Evolutionary conservation across 2,888 invertebrate species (phyloP).

Genomic region (Philhelius pedissequus): DNA sequence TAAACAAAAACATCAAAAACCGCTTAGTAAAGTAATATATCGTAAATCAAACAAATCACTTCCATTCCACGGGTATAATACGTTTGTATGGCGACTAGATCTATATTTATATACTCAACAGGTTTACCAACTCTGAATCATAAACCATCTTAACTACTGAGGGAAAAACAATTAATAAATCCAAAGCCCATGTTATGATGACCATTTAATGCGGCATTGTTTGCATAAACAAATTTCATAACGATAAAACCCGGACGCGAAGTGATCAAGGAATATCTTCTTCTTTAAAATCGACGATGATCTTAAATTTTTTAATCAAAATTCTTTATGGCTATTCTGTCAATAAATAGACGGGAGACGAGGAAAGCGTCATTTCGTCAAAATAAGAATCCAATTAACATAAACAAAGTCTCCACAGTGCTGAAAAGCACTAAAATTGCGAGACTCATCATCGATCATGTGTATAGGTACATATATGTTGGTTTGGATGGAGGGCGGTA

Average conservation of each 20-base stretch:
- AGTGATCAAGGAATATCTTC: not conserved
- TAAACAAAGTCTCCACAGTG: slow-evolving; percentile 57
- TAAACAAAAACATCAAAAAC: slow-evolving; percentile 68
- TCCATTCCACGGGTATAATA: not conserved
- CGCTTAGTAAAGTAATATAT: not conserved
- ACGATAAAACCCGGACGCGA: slow-evolving; percentile 33
- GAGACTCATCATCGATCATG: slow-evolving; percentile 64
- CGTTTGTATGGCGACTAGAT: not conserved
- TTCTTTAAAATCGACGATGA: not conserved
- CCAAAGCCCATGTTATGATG: slow-evolving; percentile 59
- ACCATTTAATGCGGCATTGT: slow-evolving; percentile 59
- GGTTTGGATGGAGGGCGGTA: slow-evolving; percentile 18
- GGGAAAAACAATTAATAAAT: slow-evolving; percentile 58
- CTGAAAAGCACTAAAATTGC: slow-evolving; percentile 39
- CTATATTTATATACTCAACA: not conserved
- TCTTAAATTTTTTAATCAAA: slow-evolving; percentile 57
- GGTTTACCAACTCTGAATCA: not conserved
- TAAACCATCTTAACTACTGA: slow-evolving; percentile 51
- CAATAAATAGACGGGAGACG: slow-evolving; percentile 57
- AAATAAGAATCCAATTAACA: slow-evolving; percentile 54
- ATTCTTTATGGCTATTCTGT: slow-evolving; percentile 60
- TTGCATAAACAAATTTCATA: slow-evolving; percentile 62
- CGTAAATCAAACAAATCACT: not conserved
- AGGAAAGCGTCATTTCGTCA: not conserved
- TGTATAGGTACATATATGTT: too few species aligned